These are phyloP conservation scores for Holotrichia oblita DNA, from an alignment of 1,140 invertebrate species.

Conservation along the genomic window DNA sequence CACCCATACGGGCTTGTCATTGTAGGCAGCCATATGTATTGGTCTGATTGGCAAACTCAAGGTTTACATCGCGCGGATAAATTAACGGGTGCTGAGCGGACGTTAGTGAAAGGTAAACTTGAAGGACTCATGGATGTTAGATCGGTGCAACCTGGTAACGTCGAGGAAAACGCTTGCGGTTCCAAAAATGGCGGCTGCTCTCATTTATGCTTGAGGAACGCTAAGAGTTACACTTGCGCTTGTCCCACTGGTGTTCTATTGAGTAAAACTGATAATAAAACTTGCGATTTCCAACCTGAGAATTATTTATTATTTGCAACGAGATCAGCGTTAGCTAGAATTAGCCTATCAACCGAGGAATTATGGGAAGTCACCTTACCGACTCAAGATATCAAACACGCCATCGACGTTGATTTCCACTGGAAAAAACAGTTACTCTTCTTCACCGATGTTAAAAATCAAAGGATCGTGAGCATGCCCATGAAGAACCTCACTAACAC, in stretches of 20 bases:
- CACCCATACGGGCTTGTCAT: conserved; percentile 88
- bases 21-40: conserved; percentile 78
- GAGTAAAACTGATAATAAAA: conserved; percentile 56
- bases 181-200: conserved; percentile 86
- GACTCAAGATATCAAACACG: conserved; percentile 79
- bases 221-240: conserved; percentile 71
- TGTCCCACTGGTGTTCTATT: conserved; percentile 75
- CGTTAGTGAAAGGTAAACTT: conserved; percentile 74
- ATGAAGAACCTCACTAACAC: conserved; percentile 73
- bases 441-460: conserved; percentile 81
- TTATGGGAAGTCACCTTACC: conserved; percentile 86
- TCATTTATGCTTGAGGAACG: conserved; percentile 82
- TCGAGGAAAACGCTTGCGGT: conserved; percentile 75
- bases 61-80: conserved; percentile 79
- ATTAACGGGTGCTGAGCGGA: conserved; percentile 67
- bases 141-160: conserved; percentile 63
- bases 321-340: conserved; percentile 74
- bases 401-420: conserved; percentile 90
- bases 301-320: conserved; percentile 81
- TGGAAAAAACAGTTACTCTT: conserved; percentile 83
- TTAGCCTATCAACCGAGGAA: conserved; percentile 88
- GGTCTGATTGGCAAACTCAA: conserved; percentile 87
- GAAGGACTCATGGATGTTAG: conserved; percentile 67
- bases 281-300: conserved; percentile 71
- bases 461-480: conserved; percentile 74